Percentiles rank a stretch among this genome's conserved stretches.
Conservation (phyloP, 2,797 vertebrate genomes). For the Halcyon badia region DNA sequence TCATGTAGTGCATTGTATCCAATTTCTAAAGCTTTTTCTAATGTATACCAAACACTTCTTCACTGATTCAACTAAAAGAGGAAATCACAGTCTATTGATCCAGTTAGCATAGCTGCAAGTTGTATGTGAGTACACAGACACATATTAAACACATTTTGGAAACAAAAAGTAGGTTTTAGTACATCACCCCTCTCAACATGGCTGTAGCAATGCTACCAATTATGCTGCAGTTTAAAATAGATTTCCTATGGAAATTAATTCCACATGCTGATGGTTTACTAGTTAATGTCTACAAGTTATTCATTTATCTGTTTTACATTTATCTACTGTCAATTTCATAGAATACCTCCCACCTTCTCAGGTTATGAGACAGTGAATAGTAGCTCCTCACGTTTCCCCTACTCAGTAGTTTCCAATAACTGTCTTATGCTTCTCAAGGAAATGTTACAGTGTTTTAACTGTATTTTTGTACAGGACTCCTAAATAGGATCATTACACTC, state of each 20-base stretch:
- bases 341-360: conserved; percentile 6
- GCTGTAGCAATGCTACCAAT: conserved; percentile 35
- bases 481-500: not conserved
- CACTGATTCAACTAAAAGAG: not conserved
- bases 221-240: conserved; percentile 37
- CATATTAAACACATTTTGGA: not conserved
- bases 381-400: conserved; percentile 43
- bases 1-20: not conserved
- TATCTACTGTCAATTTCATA: conserved; percentile 16
- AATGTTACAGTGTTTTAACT: conserved; percentile 16
- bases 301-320: conserved; percentile 62
- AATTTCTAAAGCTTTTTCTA: conserved; percentile 12
- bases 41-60: not conserved
- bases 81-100: not conserved
- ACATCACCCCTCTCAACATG: conserved; percentile 1
- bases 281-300: conserved; percentile 3
- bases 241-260: conserved; percentile 62
- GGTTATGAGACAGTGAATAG: conserved; percentile 34
- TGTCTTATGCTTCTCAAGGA: conserved; percentile 2
- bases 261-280: conserved; percentile 51
- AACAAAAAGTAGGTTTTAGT: not conserved
- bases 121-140: not conserved
- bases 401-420: conserved; percentile 20
- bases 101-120: not conserved
- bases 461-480: not conserved